Base-by-base conservation (phyloP, 2,113 vertebrate genomes). In the Peromyscus leucopus region DNA sequence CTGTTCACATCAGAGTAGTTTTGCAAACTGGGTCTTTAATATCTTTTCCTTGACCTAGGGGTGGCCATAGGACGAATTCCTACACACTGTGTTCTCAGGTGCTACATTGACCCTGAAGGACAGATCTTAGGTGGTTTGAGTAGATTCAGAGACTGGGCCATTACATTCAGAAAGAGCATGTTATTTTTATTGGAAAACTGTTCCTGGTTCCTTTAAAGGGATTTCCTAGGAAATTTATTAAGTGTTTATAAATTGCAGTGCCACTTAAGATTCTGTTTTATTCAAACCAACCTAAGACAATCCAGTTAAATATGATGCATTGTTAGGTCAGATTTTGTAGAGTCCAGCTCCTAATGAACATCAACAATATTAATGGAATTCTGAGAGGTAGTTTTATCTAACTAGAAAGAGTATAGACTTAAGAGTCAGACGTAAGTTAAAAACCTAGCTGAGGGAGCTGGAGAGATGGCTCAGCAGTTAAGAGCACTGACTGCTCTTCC, bases 141-240 rank as follows among this genome's bases (percentile, higher is more conserved):
- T 59, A 90, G 48, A 95, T n/a, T 96, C 63, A 93, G 75, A 90
- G 42, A 89, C 10, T 75, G 13, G 67, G 5, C 0, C 24, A 55
- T 95, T 85, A 87, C 51, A 61, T 95, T 96, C 24, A 2, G 33
- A 93, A 11, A 26, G 65, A 93, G 46, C 42, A 80, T 92, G n/a
- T 95, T 93, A 46, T 89, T 87, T 94, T 91, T 82, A 89, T 21
- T 92, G 21, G 59, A 83, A 97, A 96, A 17, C 79, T 86, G 13
- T 48, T 93, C 0, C 48, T 87, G 57, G 57, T 46, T 65, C 42
- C 88, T 93, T 95, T 93, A 61, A 95, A 75, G 36, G 6, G 7
- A 91, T 92, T 96, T 94, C 88, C 65, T 94, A 92, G 51, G 69
- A 91, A 91, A 89, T 91, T 55, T 89, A 75, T 94, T 95, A 80